Percentiles rank a stretch among this genome's conserved stretches.
These are phyloP conservation scores for Lycodopsis pacificus DNA, from an alignment of 2,797 vertebrate species.

Conservation along the genomic window DNA sequence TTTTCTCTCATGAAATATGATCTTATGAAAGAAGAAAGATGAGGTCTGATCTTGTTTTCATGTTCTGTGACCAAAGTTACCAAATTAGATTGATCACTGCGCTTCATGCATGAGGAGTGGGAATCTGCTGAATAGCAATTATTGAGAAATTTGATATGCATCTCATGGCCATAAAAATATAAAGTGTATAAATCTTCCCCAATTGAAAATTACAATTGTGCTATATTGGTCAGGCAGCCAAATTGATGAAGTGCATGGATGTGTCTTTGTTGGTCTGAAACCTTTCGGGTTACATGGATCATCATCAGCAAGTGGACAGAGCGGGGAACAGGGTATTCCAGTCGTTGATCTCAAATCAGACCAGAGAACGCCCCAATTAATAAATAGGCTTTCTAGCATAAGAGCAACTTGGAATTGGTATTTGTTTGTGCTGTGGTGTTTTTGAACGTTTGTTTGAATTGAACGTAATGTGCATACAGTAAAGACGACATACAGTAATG, in stretches of 20 bases:
- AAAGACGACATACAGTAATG: background rate
- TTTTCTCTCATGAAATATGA: background rate
- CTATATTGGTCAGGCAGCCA: background rate
- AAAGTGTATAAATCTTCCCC: background rate
- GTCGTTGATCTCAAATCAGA: conserved; percentile 57
- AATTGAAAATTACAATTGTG: conserved; percentile 7
- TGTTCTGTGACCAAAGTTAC: background rate
- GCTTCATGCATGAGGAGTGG: background rate
- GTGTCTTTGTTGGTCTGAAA: conserved; percentile 4
- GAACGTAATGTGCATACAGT: background rate
- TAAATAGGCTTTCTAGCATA: conserved; percentile 36
- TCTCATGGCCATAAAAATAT: background rate
- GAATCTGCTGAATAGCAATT: background rate
- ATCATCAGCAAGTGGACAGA: conserved; percentile 22
- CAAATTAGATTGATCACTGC: background rate
- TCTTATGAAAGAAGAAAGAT: background rate
- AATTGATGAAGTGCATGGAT: conserved; percentile 6
- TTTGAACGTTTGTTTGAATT: conserved; percentile 27
- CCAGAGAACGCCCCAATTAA: conserved; percentile 56
- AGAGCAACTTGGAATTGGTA: conserved; percentile 16
- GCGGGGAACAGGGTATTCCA: conserved; percentile 21
- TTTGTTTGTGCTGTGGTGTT: conserved; percentile 26
- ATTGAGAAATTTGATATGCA: background rate
- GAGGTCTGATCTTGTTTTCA: background rate
- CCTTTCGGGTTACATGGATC: conserved; percentile 7